Base-by-base conservation (phyloP, 2,113 vertebrate species). In the Dolichotis patagonum region DNA sequence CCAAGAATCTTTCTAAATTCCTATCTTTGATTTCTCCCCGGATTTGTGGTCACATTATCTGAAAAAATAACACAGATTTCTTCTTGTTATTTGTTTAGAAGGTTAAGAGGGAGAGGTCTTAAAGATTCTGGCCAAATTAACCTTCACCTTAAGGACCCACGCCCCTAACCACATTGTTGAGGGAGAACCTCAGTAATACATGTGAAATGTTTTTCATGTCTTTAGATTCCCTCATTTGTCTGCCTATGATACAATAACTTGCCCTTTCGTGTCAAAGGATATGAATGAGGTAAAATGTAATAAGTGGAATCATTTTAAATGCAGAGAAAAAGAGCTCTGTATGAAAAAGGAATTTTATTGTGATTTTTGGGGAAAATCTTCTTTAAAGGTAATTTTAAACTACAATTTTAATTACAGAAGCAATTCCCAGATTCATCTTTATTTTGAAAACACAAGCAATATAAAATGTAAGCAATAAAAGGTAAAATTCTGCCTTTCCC, bases 371-470 rank as follows among this genome's bases (percentile, higher is more conserved):
- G 1, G 41, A 10, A 89, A 75, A 88, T 58, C 7, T 58, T 78
- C 82, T 71, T 87, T 73, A 89, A 87, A 92, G 30, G 22, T 41
- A 38, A 83, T 87, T 97, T 94, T 62, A 32, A 67, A 60, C 63
- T 69, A 62, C 7, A 54, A n/a, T 67, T 95, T 92, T 88, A 75
- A 95, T 62, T 67, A 63, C 19, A 60, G 69, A 86, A 69, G 5
- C 43, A 62, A 91, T 88, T 83, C 41, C 56, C 22, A 62, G n/a
- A 20, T 78, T 38, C 52, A 62, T 17, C 85, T 84, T 62, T 54
- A 77, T 92, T 84, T 3, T 77, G 81, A 58, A 82, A 62, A 78
- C 54, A 54, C 1, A 73, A 81, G 58, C 35, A 7, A n/a, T 35
- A 28, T 46, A 81, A 54, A 92, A 78, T 84, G 13, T 28, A 54